Evolutionary conservation across 2,888 invertebrate genomes (phyloP), one percentile per base, ranked within the genome.

Genomic region (Prenolepis imparis): DNA sequence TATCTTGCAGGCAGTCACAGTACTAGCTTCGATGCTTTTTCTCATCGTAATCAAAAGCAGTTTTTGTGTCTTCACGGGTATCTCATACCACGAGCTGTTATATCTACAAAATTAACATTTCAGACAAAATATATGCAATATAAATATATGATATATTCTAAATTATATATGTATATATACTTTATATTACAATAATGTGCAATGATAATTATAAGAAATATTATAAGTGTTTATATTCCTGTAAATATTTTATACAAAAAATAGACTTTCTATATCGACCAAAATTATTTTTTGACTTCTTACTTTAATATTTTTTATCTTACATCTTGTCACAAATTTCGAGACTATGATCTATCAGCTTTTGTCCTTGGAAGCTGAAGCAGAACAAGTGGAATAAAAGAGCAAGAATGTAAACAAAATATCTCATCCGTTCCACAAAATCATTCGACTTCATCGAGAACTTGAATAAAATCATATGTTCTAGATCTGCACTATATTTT

Each of bases 301-400:
- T 48, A 48, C n/a, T 48, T n/a, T 48, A 18, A 48, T 48, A 36
- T 36, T 36, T 36, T 36, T 36, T 18, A 18, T 39, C 39, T 74
- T 74, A 82, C 86, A 82, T 72, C 24, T 74, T 81, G 18, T 41
- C 6, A 15, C 66, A 61, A 8, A 74, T 52, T 8, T 64, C 18
- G n/a, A 32, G 18, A 39, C 81, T 82, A 39, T 86, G 72, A 18
- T 85, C 81, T 59, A 82, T 78, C 15, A 86, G 9, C 18, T 61
- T 55, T 55, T 86, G 85, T 0, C 83, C 85, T 4, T 80, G 57
- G 11, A 83, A 87, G 39, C 67, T 80, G 18, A 55, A 15, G 32
- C 59, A 52, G 18, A 86, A 84, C 1, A 87, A 55, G n/a, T 87
- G 84, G 11, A 87, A 72, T 39, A 86, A 36, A 52, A 83, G 75